Evolutionary conservation across 2,113 vertebrate genomes (phyloP).

Genomic region (Notarius quadriscutis): DNA sequence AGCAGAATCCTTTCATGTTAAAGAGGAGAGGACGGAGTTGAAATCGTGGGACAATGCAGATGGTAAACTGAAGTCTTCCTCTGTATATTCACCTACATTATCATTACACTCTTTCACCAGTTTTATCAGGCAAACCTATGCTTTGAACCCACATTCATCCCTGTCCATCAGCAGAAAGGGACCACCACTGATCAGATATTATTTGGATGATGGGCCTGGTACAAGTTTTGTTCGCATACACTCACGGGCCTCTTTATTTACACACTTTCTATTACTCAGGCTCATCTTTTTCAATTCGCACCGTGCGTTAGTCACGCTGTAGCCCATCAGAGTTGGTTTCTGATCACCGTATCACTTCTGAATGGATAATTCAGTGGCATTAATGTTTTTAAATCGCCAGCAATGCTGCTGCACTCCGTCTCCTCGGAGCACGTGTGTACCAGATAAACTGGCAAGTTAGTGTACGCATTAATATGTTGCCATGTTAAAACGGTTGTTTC

Average conservation of each 20-base stretch:
- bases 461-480: neutral
- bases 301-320: neutral
- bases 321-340: neutral
- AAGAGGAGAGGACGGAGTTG: conserved; percentile 51
- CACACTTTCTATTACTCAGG: neutral
- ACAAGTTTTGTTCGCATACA: neutral
- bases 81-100: neutral
- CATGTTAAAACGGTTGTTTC: neutral
- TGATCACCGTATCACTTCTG: neutral
- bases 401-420: neutral
- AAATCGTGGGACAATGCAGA: conserved; percentile 27
- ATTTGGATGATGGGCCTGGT: neutral
- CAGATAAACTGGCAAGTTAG: neutral
- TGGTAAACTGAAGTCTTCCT: conserved; percentile 31
- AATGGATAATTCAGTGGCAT: neutral
- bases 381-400: neutral
- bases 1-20: conserved; percentile 43
- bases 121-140: neutral
- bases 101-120: neutral
- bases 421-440: neutral
- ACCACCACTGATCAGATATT: neutral
- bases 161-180: neutral
- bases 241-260: neutral
- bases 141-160: neutral
- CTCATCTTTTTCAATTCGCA: neutral